Base-by-base conservation (phyloP, 2,888 invertebrate species). In the Volucella inanis region DNA sequence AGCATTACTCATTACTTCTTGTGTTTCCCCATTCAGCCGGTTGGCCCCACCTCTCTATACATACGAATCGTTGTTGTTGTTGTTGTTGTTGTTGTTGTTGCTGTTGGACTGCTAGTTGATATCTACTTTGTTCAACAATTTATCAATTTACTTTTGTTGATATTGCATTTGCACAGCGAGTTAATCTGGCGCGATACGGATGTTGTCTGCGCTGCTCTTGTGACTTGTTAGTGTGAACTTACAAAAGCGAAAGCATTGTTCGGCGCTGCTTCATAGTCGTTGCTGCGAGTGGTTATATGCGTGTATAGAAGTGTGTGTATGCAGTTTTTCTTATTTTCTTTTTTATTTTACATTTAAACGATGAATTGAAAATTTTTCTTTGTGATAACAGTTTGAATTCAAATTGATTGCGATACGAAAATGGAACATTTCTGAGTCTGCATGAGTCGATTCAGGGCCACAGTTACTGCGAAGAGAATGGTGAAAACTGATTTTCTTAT, bases 101-200 rank as follows among this genome's bases (percentile, higher is more conserved):
- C 8, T 45, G 45, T 3, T 38, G 45, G 39, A 31, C 52, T 72
- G 67, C 12, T 70, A 15, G 54, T 50, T 61, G 55, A 50, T 71
- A 71, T 67, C 55, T 62, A 76, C 85, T 85, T 85, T 85, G 85
- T 85, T 81, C 81, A 77, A 81, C 71, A 85, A 81, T 85, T 85
- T 81, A 85, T 76, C 67, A 78, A 65, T 64, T 84, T 70, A 70
- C 52, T 85, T 72, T 70, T 81, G 81, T 81, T 77, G 85, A 81
- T 85, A 77, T 76, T 71, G 71, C 80, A 76, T 67, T 80, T 75
- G 83, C 79, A 82, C 65, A 81, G 11, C 31, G 12, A 55, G 54
- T 54, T 47, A 55, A 62, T 54, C 52, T 31, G 45, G 3, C 31
- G 43, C 59, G 55, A 54, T 61, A 62, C 85, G 85, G 81, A 81